Evolutionary conservation across 2,797 vertebrate genomes (phyloP).

Genomic region (Fringilla coelebs): DNA sequence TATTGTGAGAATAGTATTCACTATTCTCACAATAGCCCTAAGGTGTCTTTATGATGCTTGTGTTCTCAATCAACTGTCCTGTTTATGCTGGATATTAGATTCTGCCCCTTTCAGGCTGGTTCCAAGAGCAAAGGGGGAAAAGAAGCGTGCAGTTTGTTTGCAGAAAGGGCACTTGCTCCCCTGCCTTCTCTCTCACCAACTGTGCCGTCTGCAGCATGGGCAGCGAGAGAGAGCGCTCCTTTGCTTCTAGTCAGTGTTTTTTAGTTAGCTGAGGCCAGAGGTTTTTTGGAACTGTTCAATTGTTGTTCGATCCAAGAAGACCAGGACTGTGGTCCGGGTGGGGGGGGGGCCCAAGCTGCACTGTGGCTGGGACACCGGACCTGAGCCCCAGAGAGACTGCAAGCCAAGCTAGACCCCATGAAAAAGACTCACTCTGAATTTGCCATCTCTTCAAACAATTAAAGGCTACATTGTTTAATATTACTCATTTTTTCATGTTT

Average conservation of each 20-base stretch:
- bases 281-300: background rate
- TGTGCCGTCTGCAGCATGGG: background rate
- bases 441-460: background rate
- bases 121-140: accelerated
- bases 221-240: background rate
- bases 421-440: background rate
- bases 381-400: background rate
- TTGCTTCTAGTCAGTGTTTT: background rate
- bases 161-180: background rate
- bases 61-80: background rate
- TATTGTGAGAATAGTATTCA: background rate
- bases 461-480: background rate
- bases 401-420: background rate
- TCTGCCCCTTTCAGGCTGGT: background rate
- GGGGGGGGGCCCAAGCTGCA: background rate
- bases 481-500: background rate
- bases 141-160: background rate
- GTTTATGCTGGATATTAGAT: background rate
- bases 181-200: background rate
- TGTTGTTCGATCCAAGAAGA: background rate
- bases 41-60: background rate
- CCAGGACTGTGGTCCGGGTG: too few species aligned
- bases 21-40: background rate
- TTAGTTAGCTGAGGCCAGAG: background rate
- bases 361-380: background rate